Evolutionary conservation across 1,140 invertebrate species (phyloP).

Genomic region (Drosophila navojoa): DNA sequence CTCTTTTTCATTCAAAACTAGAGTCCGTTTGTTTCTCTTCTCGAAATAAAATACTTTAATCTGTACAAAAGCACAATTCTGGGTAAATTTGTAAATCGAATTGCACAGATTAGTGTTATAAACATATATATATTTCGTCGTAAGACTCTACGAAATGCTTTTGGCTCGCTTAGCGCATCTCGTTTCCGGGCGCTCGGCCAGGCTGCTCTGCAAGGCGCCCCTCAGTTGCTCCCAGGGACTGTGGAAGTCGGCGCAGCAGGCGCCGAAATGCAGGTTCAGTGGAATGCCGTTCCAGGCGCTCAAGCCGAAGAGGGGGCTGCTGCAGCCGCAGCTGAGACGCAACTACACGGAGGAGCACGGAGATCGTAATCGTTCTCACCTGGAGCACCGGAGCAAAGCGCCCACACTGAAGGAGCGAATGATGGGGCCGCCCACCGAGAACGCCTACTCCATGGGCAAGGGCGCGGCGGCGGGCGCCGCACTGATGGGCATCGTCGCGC

Average conservation of each 20-base stretch:
- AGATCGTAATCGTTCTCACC: constrained; percentile 42
- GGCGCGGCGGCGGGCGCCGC: constrained; percentile 95
- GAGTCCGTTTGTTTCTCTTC: background rate
- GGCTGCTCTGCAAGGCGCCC: constrained; percentile 27
- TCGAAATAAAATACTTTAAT: background rate
- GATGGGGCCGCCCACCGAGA: constrained; percentile 76
- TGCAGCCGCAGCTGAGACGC: constrained; percentile 14
- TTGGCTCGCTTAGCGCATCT: constrained; percentile 49
- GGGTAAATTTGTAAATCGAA: background rate
- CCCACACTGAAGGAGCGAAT: constrained; percentile 71
- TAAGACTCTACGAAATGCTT: constrained; percentile 41
- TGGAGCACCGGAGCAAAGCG: constrained; percentile 41
- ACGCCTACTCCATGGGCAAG: constrained; percentile 93
- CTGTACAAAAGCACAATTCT: background rate
- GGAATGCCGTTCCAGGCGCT: background rate
- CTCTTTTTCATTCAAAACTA: background rate
- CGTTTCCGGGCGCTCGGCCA: constrained; percentile 36
- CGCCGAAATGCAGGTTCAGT: background rate
- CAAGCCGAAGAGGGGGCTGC: constrained; percentile 8
- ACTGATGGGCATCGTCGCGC: constrained; percentile 92
- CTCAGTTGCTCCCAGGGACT: constrained; percentile 16
- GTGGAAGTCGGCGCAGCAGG: constrained; percentile 34
- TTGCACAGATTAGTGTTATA: no score
- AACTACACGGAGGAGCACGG: constrained; percentile 51
- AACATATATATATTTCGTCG: background rate